A percentile compares a stretch with the other conserved stretches of the same genome.
These are phyloP conservation scores for Nineta flava DNA, from an alignment of 2,888 invertebrate genomes.

Conservation along the genomic window DNA sequence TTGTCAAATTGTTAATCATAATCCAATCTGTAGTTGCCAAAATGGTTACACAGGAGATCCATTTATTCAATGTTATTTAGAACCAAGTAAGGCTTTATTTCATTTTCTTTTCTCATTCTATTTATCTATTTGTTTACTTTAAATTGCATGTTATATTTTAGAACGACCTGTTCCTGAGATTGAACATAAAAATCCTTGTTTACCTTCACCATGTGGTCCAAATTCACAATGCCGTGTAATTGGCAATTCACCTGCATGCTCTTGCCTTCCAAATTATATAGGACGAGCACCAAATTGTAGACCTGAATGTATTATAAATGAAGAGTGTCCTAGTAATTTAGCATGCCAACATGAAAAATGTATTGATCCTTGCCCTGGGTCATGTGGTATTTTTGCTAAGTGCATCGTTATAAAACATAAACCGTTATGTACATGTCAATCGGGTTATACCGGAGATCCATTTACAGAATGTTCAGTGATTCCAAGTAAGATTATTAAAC, in stretches of 20 bases:
- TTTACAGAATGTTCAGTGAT: conserved; percentile 51
- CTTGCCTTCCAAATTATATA: conserved; percentile 60
- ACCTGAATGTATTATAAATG: conserved; percentile 71
- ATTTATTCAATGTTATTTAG: conserved; percentile 51
- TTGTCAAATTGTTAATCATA: conserved; percentile 72
- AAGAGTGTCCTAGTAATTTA: conserved; percentile 68
- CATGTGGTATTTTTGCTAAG: conserved; percentile 62
- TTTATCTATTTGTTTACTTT: conserved; percentile 3
- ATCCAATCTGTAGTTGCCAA: conserved; percentile 70
- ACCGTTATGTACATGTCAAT: conserved; percentile 65
- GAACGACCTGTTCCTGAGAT: conserved; percentile 27
- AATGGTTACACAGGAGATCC: conserved; percentile 66
- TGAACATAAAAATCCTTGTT: conserved; percentile 55
- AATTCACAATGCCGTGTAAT: conserved; percentile 67
- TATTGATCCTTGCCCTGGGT: conserved; percentile 68
- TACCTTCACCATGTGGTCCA: conserved; percentile 71
- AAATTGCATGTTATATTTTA: conserved; percentile 24
- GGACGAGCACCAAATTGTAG: conserved; percentile 76
- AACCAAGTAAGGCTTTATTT: conserved; percentile 42
- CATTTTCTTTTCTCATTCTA: not conserved
- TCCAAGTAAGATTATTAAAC: conserved; percentile 14
- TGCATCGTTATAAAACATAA: conserved; percentile 72
- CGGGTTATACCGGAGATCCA: conserved; percentile 71
- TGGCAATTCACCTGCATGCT: conserved; percentile 63
- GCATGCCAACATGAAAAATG: conserved; percentile 74